These are phyloP conservation scores for Megalops cyprinoides DNA, from an alignment of 2,797 vertebrate genomes.

Conservation along the genomic window DNA sequence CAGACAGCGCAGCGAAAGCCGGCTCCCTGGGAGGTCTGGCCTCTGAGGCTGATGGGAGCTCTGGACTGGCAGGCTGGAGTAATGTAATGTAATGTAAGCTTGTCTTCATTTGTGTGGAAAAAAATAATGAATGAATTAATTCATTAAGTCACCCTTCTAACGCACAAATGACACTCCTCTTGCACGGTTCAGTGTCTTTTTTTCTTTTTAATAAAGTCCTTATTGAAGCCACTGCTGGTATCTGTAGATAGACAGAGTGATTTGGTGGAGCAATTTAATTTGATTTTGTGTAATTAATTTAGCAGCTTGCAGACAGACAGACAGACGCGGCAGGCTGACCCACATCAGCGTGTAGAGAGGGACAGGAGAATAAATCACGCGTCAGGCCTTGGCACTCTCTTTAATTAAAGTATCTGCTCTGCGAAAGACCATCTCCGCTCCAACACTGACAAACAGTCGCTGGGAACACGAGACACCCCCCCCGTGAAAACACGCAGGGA, in stretches of 20 bases:
- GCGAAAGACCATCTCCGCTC: slow-evolving; percentile 55
- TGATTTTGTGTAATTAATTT: slow-evolving; percentile 62
- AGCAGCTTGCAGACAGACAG: slow-evolving; percentile 46
- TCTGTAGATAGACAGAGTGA: slow-evolving; percentile 49
- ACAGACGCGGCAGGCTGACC: slow-evolving; percentile 42
- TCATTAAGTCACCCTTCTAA: slow-evolving; percentile 42
- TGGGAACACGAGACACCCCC: too few species aligned
- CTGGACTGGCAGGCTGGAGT: too few species aligned
- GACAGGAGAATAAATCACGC: slow-evolving; percentile 52
- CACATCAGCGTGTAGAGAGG: slow-evolving; percentile 24
- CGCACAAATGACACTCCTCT: slow-evolving; percentile 30
- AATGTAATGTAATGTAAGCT: too few species aligned
- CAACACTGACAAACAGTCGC: too few species aligned
- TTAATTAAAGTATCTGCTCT: slow-evolving; percentile 57
- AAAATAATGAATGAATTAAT: slow-evolving; percentile 38
- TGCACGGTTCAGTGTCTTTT: slow-evolving; percentile 11
- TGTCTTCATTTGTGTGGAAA: not conserved
- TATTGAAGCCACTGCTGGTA: slow-evolving; percentile 46
- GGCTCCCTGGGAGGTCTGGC: slow-evolving; percentile 6
- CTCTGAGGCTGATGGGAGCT: too few species aligned
- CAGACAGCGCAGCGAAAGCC: too few species aligned
- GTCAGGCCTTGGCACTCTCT: slow-evolving; percentile 57
- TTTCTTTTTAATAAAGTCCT: slow-evolving; percentile 53
- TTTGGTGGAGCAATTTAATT: slow-evolving; percentile 54
- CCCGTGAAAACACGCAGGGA: too few species aligned